phyloP scores from a whole-genome alignment of 2,113 vertebrate species.

The Noturus placidus region DNA sequence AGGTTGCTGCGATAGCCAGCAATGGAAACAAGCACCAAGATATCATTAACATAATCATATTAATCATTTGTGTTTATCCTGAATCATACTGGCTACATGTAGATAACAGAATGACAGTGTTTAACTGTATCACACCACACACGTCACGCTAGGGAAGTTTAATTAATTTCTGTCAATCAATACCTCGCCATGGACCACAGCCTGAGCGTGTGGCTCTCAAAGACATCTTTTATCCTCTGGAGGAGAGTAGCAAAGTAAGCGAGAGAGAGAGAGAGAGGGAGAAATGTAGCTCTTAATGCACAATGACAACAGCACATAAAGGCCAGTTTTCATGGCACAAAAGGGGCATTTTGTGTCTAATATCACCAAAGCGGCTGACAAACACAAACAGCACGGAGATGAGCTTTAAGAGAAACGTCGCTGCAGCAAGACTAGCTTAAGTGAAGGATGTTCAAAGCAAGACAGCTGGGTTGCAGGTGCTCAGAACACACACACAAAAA shows the following conservation, averaged over 20 bases:
- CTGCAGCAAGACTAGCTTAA: neutral
- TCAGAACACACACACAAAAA: constrained; percentile 13
- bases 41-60: neutral
- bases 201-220: constrained; percentile 53
- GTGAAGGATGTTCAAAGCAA: constrained; percentile 33
- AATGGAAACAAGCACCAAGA: neutral
- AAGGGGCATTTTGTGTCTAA: constrained; percentile 43
- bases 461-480: constrained; percentile 39
- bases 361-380: constrained; percentile 39
- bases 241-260: neutral
- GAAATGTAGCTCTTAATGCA: constrained; percentile 26
- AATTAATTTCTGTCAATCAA: constrained; percentile 67
- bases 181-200: constrained; percentile 58
- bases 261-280: neutral
- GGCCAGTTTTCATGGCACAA: constrained; percentile 43
- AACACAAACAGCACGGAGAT: constrained; percentile 45
- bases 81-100: neutral
- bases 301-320: constrained; percentile 6
- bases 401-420: neutral
- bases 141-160: constrained; percentile 59
- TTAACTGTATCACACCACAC: neutral
- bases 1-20: neutral
- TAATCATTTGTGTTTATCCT: neutral
- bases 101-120: constrained; percentile 23
- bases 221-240: constrained; percentile 55